phyloP scores from a whole-genome alignment of 2,888 invertebrate genomes.

The Punctoribates punctum region DNA sequence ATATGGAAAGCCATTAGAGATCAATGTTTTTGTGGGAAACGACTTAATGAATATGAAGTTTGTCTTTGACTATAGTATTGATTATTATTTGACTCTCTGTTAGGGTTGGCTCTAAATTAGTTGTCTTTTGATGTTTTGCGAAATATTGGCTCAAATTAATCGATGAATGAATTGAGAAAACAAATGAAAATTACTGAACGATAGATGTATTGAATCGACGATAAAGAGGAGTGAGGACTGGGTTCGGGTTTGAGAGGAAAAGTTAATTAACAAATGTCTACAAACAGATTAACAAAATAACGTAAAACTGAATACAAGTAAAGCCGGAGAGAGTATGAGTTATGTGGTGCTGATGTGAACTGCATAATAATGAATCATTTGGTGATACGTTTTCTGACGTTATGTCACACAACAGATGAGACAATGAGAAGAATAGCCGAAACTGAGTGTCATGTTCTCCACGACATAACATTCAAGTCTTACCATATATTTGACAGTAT shows the following conservation, averaged over 20 bases:
- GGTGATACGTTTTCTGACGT: neutral
- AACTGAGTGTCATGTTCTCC: neutral
- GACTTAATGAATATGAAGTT: neutral
- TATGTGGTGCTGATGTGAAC: neutral
- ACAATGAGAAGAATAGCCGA: neutral
- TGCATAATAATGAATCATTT: constrained; percentile 8
- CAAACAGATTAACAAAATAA: constrained; percentile 15
- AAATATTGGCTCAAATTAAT: neutral
- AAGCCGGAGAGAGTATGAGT: neutral
- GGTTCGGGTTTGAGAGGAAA: neutral
- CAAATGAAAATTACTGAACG: neutral
- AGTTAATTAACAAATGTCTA: constrained; percentile 21
- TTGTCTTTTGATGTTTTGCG: neutral
- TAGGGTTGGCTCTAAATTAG: neutral
- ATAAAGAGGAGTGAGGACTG: neutral
- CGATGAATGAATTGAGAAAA: neutral
- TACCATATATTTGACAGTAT: constrained; percentile 7
- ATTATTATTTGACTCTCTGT: neutral
- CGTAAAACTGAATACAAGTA: neutral
- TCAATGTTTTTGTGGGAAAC: constrained; percentile 11
- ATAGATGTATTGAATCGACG: neutral
- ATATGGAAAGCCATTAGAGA: neutral
- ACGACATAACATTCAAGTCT: neutral
- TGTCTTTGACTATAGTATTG: neutral
- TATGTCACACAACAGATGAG: neutral